phyloP scores from a whole-genome alignment of 2,888 invertebrate genomes.

The Punctoribates punctum region DNA sequence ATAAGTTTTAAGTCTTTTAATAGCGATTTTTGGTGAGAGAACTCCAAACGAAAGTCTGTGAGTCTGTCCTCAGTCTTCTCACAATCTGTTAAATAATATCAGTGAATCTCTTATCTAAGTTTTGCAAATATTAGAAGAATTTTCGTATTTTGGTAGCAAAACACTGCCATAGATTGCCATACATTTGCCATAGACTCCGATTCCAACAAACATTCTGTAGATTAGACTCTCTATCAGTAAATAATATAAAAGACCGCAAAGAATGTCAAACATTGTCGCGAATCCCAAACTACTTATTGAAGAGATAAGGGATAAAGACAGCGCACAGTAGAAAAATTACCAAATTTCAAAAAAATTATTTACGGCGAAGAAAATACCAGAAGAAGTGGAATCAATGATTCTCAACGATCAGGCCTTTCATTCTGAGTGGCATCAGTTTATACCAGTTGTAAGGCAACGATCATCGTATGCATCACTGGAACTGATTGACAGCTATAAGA shows the following conservation, averaged over 20 bases:
- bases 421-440: no score
- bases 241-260: constrained; percentile 28
- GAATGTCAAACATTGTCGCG: constrained; percentile 33
- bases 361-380: neutral
- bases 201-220: neutral
- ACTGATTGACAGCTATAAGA: no score
- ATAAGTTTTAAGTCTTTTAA: neutral
- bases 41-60: neutral
- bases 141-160: constrained; percentile 28
- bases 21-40: neutral
- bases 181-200: neutral
- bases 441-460: no score
- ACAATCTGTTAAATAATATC: neutral
- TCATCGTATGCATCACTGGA: no score
- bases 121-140: neutral
- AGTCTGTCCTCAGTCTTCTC: neutral
- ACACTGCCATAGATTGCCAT: neutral
- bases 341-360: neutral
- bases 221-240: constrained; percentile 8
- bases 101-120: constrained; percentile 6
- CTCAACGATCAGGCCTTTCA: no score
- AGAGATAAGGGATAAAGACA: constrained; percentile 11
- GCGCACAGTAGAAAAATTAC: neutral
- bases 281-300: constrained; percentile 9
- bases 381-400: no score